Evolutionary conservation across 2,888 invertebrate species (phyloP).

Genomic region (Biston stratarius): DNA sequence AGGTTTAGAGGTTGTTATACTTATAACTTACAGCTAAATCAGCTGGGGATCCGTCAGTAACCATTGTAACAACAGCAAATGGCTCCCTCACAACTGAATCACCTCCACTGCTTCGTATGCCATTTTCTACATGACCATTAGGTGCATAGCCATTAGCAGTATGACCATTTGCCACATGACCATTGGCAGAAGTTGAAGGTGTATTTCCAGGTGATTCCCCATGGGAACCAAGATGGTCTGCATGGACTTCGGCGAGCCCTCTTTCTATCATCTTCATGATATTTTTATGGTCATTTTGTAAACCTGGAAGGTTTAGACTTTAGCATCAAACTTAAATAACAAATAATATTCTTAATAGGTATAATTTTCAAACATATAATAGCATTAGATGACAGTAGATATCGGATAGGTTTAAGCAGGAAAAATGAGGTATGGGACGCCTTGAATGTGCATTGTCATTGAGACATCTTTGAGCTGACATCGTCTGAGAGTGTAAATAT

Average conservation of each 20-base stretch:
- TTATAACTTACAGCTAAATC: constrained; percentile 89
- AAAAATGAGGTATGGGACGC: neutral
- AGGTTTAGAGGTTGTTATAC: no score
- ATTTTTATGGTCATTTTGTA: constrained; percentile 95
- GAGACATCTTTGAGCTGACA: neutral
- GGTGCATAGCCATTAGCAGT: constrained; percentile 8
- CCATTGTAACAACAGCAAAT: constrained; percentile 91
- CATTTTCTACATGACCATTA: constrained; percentile 5
- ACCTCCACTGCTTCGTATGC: constrained; percentile 23
- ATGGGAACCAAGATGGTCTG: constrained; percentile 58
- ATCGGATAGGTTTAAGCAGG: no score
- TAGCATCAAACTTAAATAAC: no score
- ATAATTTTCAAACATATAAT: no score
- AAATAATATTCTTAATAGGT: no score
- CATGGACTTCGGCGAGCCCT: constrained; percentile 89
- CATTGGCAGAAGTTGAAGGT: constrained; percentile 6
- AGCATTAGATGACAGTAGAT: no score
- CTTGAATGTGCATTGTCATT: constrained; percentile 9
- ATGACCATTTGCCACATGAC: constrained; percentile 8
- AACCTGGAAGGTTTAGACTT: constrained; percentile 79
- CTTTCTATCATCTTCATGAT: constrained; percentile 94
- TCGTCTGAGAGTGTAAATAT: neutral
- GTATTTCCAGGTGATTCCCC: constrained; percentile 36
- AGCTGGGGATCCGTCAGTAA: constrained; percentile 93
- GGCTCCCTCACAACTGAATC: constrained; percentile 34